Evolutionary conservation across 2,113 vertebrate species (phyloP).

Genomic region (Rousettus leschenaultii): DNA sequence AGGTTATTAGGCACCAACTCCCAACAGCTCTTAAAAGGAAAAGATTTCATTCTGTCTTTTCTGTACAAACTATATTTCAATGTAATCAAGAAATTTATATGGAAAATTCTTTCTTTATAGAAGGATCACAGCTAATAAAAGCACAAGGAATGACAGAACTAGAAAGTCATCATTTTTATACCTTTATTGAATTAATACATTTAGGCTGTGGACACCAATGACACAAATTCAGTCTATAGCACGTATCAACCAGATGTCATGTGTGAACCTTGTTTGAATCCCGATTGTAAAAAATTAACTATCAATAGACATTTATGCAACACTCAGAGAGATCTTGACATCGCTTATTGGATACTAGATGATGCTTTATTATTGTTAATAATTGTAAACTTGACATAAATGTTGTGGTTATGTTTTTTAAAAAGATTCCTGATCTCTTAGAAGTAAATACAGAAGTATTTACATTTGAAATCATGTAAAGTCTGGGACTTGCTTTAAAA

Average conservation of each 20-base stretch:
- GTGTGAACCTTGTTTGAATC: not conserved
- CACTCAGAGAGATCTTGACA: not conserved
- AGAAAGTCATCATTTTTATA: not conserved
- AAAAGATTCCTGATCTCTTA: not conserved
- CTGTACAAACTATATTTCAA: not conserved
- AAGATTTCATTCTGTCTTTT: not conserved
- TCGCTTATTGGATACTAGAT: not conserved
- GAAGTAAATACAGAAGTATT: not conserved
- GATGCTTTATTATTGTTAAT: not conserved
- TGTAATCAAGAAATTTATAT: not conserved
- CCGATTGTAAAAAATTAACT: not conserved
- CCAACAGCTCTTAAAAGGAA: not conserved
- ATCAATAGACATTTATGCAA: not conserved
- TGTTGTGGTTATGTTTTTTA: not conserved
- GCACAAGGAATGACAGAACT: not conserved
- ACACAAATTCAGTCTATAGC: not conserved
- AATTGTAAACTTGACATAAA: not conserved
- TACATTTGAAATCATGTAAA: not conserved
- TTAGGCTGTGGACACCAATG: not conserved
- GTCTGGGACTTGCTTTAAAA: conserved; percentile 12
- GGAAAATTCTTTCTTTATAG: not conserved
- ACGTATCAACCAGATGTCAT: not conserved
- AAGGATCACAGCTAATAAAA: not conserved
- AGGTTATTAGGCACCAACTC: not conserved
- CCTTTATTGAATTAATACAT: not conserved